Percentiles rank a stretch among this genome's conserved stretches.
Evolutionary conservation across 2,888 invertebrate genomes (phyloP).

Genomic region (Conus canariensis): DNA sequence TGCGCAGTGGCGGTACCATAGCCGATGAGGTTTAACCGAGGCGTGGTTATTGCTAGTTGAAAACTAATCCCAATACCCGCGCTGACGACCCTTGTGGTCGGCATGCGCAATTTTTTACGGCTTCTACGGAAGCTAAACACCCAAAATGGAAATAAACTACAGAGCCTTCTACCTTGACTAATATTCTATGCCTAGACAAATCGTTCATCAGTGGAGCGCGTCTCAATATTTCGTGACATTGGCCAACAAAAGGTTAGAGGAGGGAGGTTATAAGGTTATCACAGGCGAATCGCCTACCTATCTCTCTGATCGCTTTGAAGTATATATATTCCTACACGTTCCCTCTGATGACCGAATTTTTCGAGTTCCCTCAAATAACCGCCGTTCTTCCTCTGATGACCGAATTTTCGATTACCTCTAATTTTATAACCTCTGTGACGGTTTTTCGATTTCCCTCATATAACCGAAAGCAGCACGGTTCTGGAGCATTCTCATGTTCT

Average conservation of each 20-base stretch:
- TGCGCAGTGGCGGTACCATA: constrained; percentile 13
- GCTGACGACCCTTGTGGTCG: constrained; percentile 9
- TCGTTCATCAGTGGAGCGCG: neutral
- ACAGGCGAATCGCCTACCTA: too few relatives aligned
- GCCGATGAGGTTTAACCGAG: constrained; percentile 2
- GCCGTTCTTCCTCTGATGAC: too few relatives aligned
- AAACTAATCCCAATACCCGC: constrained; percentile 7
- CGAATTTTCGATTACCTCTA: too few relatives aligned
- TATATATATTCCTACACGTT: too few relatives aligned
- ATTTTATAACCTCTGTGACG: too few relatives aligned
- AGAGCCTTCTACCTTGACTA: too few relatives aligned
- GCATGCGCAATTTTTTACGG: constrained; percentile 1
- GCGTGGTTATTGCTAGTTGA: constrained; percentile 17
- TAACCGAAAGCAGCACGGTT: too few relatives aligned
- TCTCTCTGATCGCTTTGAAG: too few relatives aligned
- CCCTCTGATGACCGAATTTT: too few relatives aligned
- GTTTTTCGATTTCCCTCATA: too few relatives aligned
- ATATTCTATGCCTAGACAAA: neutral
- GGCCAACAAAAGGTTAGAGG: neutral
- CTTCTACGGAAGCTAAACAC: neutral
- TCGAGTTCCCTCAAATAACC: too few relatives aligned
- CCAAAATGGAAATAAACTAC: neutral
- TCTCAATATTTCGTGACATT: neutral
- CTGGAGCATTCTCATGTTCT: too few relatives aligned
- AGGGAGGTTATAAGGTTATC: neutral